Conservation (phyloP, 1,140 invertebrate genomes). For the Cydia fagiglandana region DNA sequence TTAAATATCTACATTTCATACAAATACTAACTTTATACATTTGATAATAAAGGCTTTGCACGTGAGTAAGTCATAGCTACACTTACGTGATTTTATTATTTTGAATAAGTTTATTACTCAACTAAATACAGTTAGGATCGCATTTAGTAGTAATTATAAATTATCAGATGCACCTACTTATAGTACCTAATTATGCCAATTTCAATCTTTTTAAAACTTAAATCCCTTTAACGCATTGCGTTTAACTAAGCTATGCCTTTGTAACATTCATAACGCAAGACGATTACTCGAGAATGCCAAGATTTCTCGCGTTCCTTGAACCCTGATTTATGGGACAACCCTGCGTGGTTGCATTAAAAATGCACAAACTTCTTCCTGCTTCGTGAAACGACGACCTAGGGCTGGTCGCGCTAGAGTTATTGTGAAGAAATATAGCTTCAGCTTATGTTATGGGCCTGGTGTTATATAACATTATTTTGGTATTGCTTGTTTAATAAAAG, state of each 20-base stretch:
- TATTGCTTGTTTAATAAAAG: no score
- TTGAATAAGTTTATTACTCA: no score
- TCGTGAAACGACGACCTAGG: neutral
- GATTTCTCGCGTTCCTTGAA: conserved; percentile 10
- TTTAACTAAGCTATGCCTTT: neutral
- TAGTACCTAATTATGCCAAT: neutral
- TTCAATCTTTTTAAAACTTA: neutral
- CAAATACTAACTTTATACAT: no score
- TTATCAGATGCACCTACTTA: no score
- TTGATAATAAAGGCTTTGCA: no score
- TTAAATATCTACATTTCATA: no score
- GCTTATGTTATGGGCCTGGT: no score
- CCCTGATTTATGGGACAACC: conserved; percentile 13
- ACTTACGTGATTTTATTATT: no score
- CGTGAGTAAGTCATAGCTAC: no score
- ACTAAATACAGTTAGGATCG: no score
- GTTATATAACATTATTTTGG: no score
- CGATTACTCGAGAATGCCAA: conserved; percentile 11
- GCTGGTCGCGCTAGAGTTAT: neutral
- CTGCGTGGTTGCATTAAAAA: conserved; percentile 10
- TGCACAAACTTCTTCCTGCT: conserved; percentile 18
- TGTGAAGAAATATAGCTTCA: neutral
- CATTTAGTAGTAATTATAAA: no score
- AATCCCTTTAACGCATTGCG: neutral
- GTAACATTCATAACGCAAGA: conserved; percentile 9